These are phyloP conservation scores for Pampusana beccarii DNA, from an alignment of 2,113 vertebrate genomes.

Conservation along the genomic window DNA sequence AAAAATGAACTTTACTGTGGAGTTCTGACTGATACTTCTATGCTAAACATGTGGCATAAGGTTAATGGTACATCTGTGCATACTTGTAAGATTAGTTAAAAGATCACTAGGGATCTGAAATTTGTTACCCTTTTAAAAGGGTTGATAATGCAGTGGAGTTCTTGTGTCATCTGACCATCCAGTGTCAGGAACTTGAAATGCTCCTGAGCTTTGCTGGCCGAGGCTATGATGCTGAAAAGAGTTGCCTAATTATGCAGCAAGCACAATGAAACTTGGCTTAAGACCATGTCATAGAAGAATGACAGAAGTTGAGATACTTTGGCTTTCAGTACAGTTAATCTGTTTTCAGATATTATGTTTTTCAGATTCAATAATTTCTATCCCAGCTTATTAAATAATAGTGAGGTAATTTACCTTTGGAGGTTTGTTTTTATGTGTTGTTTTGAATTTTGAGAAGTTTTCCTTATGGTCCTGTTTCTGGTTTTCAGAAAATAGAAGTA, in stretches of 20 bases:
- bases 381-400: neutral
- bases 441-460: neutral
- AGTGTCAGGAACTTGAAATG: neutral
- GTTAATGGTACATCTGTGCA: neutral
- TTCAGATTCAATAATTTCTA: neutral
- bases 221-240: neutral
- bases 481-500: neutral
- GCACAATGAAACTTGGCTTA: neutral
- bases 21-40: rapidly evolving
- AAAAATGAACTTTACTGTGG: neutral
- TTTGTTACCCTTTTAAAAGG: neutral
- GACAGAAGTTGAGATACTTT: neutral
- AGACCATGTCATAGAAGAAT: rapidly evolving
- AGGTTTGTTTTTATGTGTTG: neutral
- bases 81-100: neutral
- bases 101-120: neutral
- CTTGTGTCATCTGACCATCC: neutral
- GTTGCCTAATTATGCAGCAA: neutral
- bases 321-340: neutral
- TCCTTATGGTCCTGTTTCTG: neutral
- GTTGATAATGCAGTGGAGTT: neutral
- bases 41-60: neutral
- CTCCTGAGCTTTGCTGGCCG: neutral
- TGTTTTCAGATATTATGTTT: neutral
- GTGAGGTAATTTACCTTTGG: neutral